phyloP scores from a whole-genome alignment of 2,113 vertebrate species.

The Hystrix brachyura region DNA sequence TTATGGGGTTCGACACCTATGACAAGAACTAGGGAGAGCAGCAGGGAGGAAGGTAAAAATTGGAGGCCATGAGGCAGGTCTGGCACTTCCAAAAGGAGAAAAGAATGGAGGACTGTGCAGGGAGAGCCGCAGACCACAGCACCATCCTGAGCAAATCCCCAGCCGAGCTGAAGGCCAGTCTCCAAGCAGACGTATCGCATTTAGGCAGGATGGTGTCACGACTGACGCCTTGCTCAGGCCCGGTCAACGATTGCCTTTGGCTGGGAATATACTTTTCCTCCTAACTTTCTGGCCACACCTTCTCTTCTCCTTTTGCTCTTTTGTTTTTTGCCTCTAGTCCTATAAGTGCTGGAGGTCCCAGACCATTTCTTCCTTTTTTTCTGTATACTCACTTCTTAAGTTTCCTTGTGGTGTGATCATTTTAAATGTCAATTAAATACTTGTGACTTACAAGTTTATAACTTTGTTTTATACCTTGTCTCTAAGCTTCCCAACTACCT shows the following conservation, averaged over 20 bases:
- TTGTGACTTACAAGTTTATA: not conserved
- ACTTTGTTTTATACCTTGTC: not conserved
- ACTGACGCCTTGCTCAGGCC: not conserved
- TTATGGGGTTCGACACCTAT: not conserved
- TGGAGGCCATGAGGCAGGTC: not conserved
- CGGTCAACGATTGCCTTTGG: not conserved
- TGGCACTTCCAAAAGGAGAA: not conserved
- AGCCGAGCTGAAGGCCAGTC: not conserved
- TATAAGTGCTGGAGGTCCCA: not conserved
- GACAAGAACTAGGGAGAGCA: not conserved
- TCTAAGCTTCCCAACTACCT: not conserved
- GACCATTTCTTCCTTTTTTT: not conserved
- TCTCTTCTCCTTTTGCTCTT: not conserved
- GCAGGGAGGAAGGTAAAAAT: not conserved
- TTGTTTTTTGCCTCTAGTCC: not conserved
- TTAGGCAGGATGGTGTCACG: not conserved
- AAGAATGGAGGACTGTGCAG: not conserved
- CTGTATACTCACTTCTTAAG: not conserved
- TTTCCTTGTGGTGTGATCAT: not conserved
- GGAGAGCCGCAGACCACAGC: not conserved
- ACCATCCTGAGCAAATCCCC: not conserved
- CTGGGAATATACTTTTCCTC: not conserved
- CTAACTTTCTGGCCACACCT: not conserved
- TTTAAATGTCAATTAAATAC: slow-evolving; percentile 14
- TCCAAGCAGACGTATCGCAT: fast-evolving